phyloP scores from a whole-genome alignment of 2,113 vertebrate species.

The Microtus pennsylvanicus region DNA sequence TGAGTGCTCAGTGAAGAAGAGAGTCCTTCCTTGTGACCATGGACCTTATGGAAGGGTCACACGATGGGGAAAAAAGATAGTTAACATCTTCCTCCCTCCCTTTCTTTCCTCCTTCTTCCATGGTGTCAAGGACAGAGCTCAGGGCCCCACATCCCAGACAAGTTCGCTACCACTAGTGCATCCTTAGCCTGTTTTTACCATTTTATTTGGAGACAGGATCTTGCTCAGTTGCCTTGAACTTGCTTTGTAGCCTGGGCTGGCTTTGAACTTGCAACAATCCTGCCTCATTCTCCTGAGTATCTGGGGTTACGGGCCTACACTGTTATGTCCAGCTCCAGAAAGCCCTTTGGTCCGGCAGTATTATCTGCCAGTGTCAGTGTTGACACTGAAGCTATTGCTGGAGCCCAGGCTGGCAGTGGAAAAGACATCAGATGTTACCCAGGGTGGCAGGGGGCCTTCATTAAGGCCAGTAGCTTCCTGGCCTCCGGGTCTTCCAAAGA shows the following conservation, averaged over 20 bases:
- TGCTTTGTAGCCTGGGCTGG: not conserved
- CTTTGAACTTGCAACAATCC: not conserved
- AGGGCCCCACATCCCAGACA: not conserved
- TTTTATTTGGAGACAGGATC: not conserved
- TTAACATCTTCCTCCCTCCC: not conserved
- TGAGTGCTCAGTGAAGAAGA: not conserved
- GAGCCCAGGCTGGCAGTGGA: not conserved
- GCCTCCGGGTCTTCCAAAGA: slow-evolving; percentile 81
- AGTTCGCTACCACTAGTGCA: not conserved
- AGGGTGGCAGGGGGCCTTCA: slow-evolving; percentile 77
- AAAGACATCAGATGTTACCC: slow-evolving; percentile 1
- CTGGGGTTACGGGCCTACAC: too few relatives aligned
- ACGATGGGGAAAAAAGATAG: not conserved
- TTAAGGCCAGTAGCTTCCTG: slow-evolving; percentile 77
- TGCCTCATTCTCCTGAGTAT: not conserved
- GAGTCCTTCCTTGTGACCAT: not conserved
- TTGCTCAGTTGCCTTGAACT: not conserved
- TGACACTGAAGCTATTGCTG: not conserved
- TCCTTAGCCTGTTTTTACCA: not conserved
- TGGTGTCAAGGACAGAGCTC: not conserved
- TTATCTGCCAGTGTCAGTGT: not conserved
- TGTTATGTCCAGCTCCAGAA: not conserved
- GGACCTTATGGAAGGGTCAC: not conserved
- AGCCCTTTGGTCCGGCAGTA: not conserved
- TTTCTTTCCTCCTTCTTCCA: not conserved